A percentile compares a stretch with the other conserved stretches of the same genome.
Evolutionary conservation across 2,888 invertebrate species (phyloP).

Genomic region (Anthoptus insignis): DNA sequence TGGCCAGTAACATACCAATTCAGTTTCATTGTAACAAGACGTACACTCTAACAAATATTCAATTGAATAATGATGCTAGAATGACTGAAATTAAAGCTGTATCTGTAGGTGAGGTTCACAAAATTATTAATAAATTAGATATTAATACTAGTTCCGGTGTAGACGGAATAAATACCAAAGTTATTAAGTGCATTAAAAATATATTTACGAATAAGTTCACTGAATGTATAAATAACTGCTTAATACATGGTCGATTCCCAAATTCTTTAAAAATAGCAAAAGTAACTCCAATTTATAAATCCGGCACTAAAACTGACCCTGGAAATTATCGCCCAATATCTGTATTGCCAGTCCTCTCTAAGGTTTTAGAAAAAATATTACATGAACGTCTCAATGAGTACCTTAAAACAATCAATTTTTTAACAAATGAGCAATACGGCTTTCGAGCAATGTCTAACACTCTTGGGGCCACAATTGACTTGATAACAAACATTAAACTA

Average conservation of each 20-base stretch:
- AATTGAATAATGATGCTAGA: too few relatives aligned
- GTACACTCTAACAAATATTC: too few relatives aligned
- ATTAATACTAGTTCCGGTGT: constrained; percentile 38
- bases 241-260: constrained; percentile 37
- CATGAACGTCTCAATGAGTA: neutral
- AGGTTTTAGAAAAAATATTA: neutral
- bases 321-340: constrained; percentile 27
- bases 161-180: too few relatives aligned
- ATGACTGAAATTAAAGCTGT: too few relatives aligned
- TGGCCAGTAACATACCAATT: constrained; percentile 24
- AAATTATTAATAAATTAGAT: constrained; percentile 39
- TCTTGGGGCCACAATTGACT: too few relatives aligned
- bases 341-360: neutral
- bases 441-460: too few relatives aligned
- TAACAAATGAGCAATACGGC: neutral
- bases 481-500: too few relatives aligned
- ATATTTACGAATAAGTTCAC: constrained; percentile 20
- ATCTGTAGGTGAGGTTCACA: too few relatives aligned
- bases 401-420: neutral
- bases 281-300: too few relatives aligned
- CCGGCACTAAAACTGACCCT: constrained; percentile 32
- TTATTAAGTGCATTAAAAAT: constrained; percentile 59
- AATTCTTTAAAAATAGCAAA: constrained; percentile 40
- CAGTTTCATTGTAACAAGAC: too few relatives aligned
- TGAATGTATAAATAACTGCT: constrained; percentile 36